Evolutionary conservation across 2,797 vertebrate species (phyloP).

Genomic region (Phoeniculus purpureus): DNA sequence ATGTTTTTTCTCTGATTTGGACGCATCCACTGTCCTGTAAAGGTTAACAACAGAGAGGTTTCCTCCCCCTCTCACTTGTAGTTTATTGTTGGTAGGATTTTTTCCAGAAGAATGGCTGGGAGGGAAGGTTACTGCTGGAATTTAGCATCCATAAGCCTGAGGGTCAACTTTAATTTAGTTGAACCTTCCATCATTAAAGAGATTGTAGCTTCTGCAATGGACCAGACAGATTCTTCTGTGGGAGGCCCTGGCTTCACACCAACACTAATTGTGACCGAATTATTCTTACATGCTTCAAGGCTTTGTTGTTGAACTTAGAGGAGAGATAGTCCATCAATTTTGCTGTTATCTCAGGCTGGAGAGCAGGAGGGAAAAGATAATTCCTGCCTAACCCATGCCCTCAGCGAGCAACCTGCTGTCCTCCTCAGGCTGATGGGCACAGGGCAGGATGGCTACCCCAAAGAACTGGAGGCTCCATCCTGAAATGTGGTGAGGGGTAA

Average conservation of each 20-base stretch:
- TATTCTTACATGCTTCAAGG: constrained; percentile 13
- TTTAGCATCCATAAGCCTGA: constrained; percentile 57
- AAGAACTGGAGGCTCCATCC: background rate
- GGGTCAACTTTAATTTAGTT: constrained; percentile 61
- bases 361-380: constrained; percentile 8
- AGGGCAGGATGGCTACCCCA: background rate
- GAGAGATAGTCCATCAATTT: constrained; percentile 12
- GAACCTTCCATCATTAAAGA: constrained; percentile 56
- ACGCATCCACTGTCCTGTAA: constrained; percentile 76
- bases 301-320: constrained; percentile 44
- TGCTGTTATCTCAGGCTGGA: background rate
- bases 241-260: constrained; percentile 65
- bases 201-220: constrained; percentile 50
- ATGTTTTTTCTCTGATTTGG: constrained; percentile 76
- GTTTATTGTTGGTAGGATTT: constrained; percentile 61
- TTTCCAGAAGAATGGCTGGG: constrained; percentile 38
- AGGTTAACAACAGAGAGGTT: constrained; percentile 74
- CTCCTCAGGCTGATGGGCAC: background rate
- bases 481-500: background rate
- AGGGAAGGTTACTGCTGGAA: constrained; percentile 60
- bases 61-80: constrained; percentile 71
- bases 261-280: constrained; percentile 4
- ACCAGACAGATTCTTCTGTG: constrained; percentile 23
- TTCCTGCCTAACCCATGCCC: background rate
- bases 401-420: background rate